phyloP scores from a whole-genome alignment of 1,140 invertebrate species.

The Portunus trituberculatus region DNA sequence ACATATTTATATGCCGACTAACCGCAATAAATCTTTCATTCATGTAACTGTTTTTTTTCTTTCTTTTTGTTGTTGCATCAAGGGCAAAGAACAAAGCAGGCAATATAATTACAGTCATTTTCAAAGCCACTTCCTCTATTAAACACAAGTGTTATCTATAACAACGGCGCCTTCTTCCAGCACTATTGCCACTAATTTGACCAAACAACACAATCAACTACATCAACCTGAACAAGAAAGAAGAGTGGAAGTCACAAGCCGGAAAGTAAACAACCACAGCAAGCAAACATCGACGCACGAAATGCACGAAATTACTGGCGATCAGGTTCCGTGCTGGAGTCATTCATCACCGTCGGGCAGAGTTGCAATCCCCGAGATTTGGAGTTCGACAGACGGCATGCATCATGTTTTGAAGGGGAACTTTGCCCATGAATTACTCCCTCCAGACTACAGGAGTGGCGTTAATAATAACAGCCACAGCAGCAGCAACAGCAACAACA shows the following conservation, averaged over 20 bases:
- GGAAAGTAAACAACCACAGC: not conserved
- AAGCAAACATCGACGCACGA: conserved; percentile 8
- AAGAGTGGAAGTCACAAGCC: not conserved
- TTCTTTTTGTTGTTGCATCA: not conserved
- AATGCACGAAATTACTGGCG: conserved; percentile 56
- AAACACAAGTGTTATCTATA: not conserved
- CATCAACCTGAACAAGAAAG: not conserved
- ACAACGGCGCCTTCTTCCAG: not conserved
- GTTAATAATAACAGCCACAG: conserved; percentile 47
- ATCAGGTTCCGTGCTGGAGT: conserved; percentile 45
- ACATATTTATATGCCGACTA: not conserved
- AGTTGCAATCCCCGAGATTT: conserved; percentile 62
- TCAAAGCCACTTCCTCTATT: not conserved
- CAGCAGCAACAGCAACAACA: not conserved
- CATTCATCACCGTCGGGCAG: conserved; percentile 55
- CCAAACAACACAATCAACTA: not conserved
- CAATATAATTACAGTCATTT: not conserved
- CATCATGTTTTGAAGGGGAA: conserved; percentile 51
- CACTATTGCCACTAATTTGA: not conserved
- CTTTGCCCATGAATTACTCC: conserved; percentile 42
- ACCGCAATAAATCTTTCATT: not conserved
- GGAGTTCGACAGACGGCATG: conserved; percentile 54
- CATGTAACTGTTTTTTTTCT: not conserved
- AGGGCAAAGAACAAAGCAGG: not conserved
- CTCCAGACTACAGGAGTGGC: conserved; percentile 40